Evolutionary conservation across 2,888 invertebrate species (phyloP).

Genomic region (Pachliopta kotzebuea): DNA sequence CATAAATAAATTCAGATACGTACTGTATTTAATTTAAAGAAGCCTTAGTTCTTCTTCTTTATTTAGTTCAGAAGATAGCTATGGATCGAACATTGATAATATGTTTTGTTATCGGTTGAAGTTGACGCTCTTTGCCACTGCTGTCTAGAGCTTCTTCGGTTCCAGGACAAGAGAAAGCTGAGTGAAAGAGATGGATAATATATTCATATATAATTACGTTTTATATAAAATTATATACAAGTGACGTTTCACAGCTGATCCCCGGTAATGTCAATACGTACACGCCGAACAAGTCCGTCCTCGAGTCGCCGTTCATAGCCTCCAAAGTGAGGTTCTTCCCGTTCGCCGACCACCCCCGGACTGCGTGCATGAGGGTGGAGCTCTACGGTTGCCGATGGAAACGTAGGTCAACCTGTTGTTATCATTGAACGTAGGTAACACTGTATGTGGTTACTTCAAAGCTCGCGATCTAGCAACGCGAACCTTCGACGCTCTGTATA

Average conservation of each 20-base stretch:
- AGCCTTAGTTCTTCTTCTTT: too few species aligned
- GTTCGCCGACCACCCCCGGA: slow-evolving; percentile 90
- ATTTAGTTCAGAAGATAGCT: too few species aligned
- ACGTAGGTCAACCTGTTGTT: slow-evolving; percentile 59
- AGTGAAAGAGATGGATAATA: too few species aligned
- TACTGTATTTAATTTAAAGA: too few species aligned
- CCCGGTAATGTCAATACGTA: slow-evolving; percentile 90
- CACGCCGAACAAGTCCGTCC: slow-evolving; percentile 83
- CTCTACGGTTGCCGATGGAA: slow-evolving; percentile 89
- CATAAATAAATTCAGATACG: too few species aligned
- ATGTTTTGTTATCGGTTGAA: too few species aligned
- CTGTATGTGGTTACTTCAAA: slow-evolving; percentile 35
- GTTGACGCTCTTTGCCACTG: too few species aligned
- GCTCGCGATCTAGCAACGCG: slow-evolving; percentile 21
- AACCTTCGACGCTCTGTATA: background rate
- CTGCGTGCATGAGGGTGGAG: slow-evolving; percentile 96
- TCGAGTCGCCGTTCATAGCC: slow-evolving; percentile 92
- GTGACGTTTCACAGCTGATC: slow-evolving; percentile 80
- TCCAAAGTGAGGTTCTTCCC: slow-evolving; percentile 93
- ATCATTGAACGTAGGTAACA: slow-evolving; percentile 28
- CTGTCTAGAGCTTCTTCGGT: too few species aligned
- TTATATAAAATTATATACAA: background rate
- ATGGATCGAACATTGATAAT: too few species aligned
- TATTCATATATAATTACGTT: too few species aligned
- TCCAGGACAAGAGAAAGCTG: too few species aligned